Conservation (phyloP, 2,113 vertebrate genomes). For the Acrocephalus arundinaceus region DNA sequence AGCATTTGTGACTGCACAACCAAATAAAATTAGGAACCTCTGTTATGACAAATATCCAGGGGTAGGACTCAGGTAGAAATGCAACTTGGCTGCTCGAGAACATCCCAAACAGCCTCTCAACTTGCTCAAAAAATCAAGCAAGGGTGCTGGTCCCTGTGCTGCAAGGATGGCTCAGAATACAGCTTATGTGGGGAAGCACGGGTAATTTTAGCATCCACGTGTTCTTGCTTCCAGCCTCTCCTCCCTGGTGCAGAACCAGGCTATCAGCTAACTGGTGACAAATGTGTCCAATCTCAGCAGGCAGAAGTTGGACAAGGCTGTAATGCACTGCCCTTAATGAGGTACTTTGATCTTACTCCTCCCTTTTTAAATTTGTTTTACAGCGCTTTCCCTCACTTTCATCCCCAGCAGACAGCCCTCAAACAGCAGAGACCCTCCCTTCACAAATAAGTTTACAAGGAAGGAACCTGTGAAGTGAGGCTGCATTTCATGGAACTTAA, state of each 20-base stretch:
- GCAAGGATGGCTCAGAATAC: not conserved
- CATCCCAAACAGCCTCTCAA: rapidly evolving
- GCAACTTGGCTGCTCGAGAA: rapidly evolving
- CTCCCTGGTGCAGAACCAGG: not conserved
- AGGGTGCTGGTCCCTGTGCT: not conserved
- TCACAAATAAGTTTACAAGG: conserved; percentile 26
- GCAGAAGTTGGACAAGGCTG: not conserved
- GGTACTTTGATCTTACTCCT: conserved; percentile 50
- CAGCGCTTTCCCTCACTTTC: conserved; percentile 24
- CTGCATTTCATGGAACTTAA: not conserved
- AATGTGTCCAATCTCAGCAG: conserved; percentile 5
- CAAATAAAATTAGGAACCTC: not conserved
- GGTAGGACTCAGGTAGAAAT: not conserved
- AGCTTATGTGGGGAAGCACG: not conserved
- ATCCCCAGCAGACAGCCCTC: not conserved
- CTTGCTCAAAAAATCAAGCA: not conserved
- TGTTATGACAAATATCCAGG: not conserved
- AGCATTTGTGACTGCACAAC: not conserved
- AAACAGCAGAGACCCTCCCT: not conserved
- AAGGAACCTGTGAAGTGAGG: not conserved
- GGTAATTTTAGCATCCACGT: not conserved
- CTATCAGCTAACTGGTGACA: conserved; percentile 29
- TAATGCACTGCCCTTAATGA: not conserved
- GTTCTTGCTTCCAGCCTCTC: not conserved
- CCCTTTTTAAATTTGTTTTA: conserved; percentile 60